Evolutionary conservation across 23 tunicate genomes (phyloP), one percentile per base, ranked within the genome.

Genomic region (Trididemnum miniatum): DNA sequence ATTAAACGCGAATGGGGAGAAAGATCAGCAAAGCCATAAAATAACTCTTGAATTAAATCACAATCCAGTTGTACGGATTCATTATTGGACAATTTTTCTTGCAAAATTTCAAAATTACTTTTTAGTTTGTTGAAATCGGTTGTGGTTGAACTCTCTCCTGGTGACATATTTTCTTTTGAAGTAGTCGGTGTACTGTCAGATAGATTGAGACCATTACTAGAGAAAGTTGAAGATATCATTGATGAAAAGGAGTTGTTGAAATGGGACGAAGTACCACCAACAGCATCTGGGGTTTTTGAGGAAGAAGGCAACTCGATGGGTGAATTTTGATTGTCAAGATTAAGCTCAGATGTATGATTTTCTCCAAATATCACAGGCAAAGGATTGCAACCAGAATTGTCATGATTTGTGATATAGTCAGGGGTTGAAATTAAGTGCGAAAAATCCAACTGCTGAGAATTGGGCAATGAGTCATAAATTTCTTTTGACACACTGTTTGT

Each of bases 11-110:
- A 71, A 15, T 57, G 0, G 5, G 82, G 72, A 20, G 84, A 57
- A 15, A 87, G 57, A 32, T 86, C 90, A 79, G 51, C 76, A 27
- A 80, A 79, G 31, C 79, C 83, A 29, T 86, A 63, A 35, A 86
- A 78, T n/a, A 81, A 72, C 67, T 90, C 96, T 64, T 90, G 96
- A 35, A 90, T 79, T 23, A 90, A 30, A 23, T 88, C 86, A 72
- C 85, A 84, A 65, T 90, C 96, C 54, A 90, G 37, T 32, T 90
- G 59, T 15, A 89, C 40, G 27, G 80, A 86, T 31, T 88, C 83
- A 73, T 85, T 85, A 71, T 81, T 80, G 51, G 51, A 63, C 15
- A 90, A 38, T 18, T 67, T 27, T 1, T 82, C 63, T 88, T 90
- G 81, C 49, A 90, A 54, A 60, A 30, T 79, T 15, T 90, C 15